A percentile compares a stretch with the other conserved stretches of the same genome.
phyloP scores from a whole-genome alignment of 2,888 invertebrate genomes.

The Ctenicera cuprea region DNA sequence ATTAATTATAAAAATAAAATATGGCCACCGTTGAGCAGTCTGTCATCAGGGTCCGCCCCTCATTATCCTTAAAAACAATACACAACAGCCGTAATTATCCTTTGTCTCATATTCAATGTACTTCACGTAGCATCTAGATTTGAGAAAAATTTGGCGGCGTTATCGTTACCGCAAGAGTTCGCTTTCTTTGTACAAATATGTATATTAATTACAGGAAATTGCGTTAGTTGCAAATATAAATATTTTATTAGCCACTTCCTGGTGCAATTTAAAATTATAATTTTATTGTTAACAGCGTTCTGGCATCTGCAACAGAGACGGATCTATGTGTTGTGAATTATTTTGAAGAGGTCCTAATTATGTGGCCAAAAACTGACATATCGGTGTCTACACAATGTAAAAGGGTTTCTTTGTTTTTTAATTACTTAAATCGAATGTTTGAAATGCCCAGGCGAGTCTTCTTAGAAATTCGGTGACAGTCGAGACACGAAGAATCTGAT shows the following conservation, averaged over 20 bases:
- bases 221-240: not conserved
- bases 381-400: slow-evolving; percentile 58
- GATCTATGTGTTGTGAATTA: slow-evolving; percentile 38
- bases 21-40: slow-evolving; percentile 58
- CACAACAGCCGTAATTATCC: slow-evolving; percentile 54
- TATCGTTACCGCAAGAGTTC: not conserved
- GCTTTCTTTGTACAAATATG: not conserved
- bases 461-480: slow-evolving; percentile 52
- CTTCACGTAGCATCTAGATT: slow-evolving; percentile 30
- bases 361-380: slow-evolving; percentile 55
- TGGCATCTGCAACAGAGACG: slow-evolving; percentile 11
- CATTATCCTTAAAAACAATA: slow-evolving; percentile 57
- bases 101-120: slow-evolving; percentile 30
- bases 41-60: slow-evolving; percentile 55
- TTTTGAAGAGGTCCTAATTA: slow-evolving; percentile 41
- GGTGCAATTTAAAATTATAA: not conserved
- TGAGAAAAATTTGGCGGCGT: not conserved
- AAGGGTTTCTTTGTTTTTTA: slow-evolving; percentile 57
- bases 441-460: slow-evolving; percentile 53
- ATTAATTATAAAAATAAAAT: slow-evolving; percentile 63
- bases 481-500: slow-evolving; percentile 49
- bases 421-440: slow-evolving; percentile 57
- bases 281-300: not conserved
- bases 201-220: not conserved
- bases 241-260: slow-evolving; percentile 11